phyloP scores from a whole-genome alignment of 2,797 vertebrate species.

The Labeo calbasu region DNA sequence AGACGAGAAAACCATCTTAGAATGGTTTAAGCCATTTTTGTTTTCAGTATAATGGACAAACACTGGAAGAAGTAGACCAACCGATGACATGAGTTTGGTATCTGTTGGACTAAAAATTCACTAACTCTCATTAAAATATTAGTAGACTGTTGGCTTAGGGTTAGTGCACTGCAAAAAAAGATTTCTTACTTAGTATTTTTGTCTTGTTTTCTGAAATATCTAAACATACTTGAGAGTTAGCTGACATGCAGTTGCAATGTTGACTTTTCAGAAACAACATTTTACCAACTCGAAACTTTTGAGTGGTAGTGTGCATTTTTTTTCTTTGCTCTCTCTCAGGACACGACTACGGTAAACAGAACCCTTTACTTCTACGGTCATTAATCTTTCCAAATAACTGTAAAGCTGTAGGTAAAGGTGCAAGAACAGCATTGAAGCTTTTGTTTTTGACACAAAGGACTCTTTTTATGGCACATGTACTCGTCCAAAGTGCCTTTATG shows the following conservation, averaged over 20 bases:
- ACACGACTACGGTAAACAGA: constrained; percentile 11
- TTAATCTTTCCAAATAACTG: constrained; percentile 45
- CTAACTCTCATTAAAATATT: background rate
- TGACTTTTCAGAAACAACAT: background rate
- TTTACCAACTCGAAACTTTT: background rate
- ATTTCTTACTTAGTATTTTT: background rate
- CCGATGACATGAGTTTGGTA: background rate
- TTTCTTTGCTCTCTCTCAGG: too few species aligned
- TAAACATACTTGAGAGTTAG: background rate
- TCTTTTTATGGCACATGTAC: constrained; percentile 50
- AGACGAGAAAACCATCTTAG: background rate
- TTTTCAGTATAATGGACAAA: background rate
- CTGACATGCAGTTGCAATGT: background rate
- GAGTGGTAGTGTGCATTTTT: background rate
- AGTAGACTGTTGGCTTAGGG: background rate
- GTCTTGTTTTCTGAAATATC: background rate
- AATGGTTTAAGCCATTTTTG: background rate
- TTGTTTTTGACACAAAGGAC: constrained; percentile 60
- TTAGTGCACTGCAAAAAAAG: background rate
- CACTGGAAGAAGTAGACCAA: background rate
- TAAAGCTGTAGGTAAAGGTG: constrained; percentile 52
- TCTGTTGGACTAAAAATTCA: background rate
- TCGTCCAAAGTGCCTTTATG: constrained; percentile 55
- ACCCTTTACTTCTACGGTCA: constrained; percentile 13
- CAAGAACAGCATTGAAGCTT: constrained; percentile 51